These are phyloP conservation scores for Conus canariensis DNA, from an alignment of 2,888 invertebrate species.

Conservation along the genomic window DNA sequence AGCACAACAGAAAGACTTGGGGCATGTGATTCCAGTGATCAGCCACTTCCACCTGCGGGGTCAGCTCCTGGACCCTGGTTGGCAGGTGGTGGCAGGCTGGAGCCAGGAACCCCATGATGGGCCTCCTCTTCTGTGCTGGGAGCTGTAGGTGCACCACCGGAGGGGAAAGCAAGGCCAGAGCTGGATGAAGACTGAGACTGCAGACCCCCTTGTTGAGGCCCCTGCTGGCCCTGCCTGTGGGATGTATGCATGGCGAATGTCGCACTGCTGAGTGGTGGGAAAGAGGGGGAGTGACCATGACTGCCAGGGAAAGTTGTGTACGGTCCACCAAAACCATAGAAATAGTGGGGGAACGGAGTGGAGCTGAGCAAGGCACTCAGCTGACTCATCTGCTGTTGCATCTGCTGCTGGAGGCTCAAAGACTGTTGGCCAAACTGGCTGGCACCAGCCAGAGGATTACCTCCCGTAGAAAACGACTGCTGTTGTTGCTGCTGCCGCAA, in stretches of 20 bases:
- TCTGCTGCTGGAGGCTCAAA: not conserved
- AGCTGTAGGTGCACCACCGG: not conserved
- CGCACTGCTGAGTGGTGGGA: not conserved
- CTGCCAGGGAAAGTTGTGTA: slow-evolving; percentile 12
- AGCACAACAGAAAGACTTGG: slow-evolving; percentile 31
- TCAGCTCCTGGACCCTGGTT: not conserved
- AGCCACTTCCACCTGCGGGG: slow-evolving; percentile 20
- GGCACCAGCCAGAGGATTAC: not conserved
- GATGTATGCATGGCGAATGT: slow-evolving; percentile 3
- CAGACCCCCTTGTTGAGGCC: not conserved
- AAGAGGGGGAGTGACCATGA: slow-evolving; percentile 11
- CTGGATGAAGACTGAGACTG: not conserved
- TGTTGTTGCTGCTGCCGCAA: slow-evolving; percentile 50
- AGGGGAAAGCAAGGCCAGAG: not conserved
- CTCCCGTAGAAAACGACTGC: slow-evolving; percentile 9
- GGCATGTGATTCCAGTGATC: not conserved
- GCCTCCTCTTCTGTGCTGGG: not conserved
- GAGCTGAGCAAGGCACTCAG: slow-evolving; percentile 32
- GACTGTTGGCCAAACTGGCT: slow-evolving; percentile 22
- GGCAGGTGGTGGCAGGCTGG: not conserved
- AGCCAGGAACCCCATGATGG: not conserved
- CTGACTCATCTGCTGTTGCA: slow-evolving; percentile 39
- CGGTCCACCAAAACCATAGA: slow-evolving; percentile 24
- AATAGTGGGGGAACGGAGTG: slow-evolving; percentile 23
- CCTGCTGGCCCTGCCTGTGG: not conserved